Evolutionary conservation across 2,888 invertebrate genomes (phyloP), one percentile per base, ranked within the genome.

Genomic region (Fabriciana adippe): DNA sequence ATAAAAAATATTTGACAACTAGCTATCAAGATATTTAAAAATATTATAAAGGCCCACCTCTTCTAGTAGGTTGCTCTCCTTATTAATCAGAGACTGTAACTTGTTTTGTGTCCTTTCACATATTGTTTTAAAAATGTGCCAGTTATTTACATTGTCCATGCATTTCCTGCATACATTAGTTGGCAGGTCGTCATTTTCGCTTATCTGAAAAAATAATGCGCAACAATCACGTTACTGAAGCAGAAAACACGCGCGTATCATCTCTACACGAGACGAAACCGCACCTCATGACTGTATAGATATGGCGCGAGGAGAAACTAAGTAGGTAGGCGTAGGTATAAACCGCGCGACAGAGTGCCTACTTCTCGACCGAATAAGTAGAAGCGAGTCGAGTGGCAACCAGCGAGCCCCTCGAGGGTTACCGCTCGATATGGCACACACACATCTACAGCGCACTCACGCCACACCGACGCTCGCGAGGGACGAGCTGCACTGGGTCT

Each of bases 71-170:
- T 85, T 89, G 84, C 87, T 88, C 83, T 92, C 90, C 84, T 89
- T 92, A 80, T 88, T 89, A 77, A 93, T 81, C 93, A 95, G 93
- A 85, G 93, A 89, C 78, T 90, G 91, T 76, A 95, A 87, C 85
- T 94, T 95, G 79, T 91, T 93, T 89, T 96, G 95, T 74, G 95
- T 94, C 79, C 93, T 93, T 76, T 93, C 90, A 86, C 95, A 96
- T 26, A 93, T 88, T 81, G 93, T 90, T 84, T 94, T 95, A 88
- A 94, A 96, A 73, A 89, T 85, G 79, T 94, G 93, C 95, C 95
- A 96, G 81, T 93, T 93, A 79, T 94, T 94, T 75, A 96, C 93
- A 88, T 93, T 94, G 77, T 90, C 91, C 77, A 94, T 83, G 80
- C 96, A 96, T 78, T 92, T 90, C 75, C 89, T 90, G 85, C 96